These are phyloP conservation scores for Pristionchus japonicus DNA, from an alignment of 2,888 invertebrate species.

Conservation along the genomic window DNA sequence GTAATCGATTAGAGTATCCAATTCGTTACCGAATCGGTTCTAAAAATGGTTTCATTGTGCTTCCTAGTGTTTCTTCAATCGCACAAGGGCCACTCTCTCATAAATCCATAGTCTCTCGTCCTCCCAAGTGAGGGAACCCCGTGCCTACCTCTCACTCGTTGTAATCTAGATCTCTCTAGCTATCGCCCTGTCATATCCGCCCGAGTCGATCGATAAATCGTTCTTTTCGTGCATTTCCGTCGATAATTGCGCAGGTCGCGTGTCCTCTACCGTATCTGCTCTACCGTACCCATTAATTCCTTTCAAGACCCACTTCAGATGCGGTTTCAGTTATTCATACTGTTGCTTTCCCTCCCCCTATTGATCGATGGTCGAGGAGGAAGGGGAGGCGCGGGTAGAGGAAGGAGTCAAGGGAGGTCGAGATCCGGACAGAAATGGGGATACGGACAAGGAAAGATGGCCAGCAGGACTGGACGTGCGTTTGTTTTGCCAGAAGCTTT, in stretches of 20 bases:
- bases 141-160: background rate
- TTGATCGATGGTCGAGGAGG: constrained; percentile 24
- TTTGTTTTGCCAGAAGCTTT: too few relatives aligned
- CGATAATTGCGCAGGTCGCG: background rate
- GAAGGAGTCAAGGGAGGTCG: background rate
- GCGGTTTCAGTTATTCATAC: background rate
- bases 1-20: background rate
- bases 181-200: background rate
- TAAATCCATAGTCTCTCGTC: background rate
- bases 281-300: background rate
- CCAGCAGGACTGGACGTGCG: too few relatives aligned
- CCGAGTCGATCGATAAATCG: background rate
- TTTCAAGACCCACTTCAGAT: background rate
- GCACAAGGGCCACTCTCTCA: background rate
- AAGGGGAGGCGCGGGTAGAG: constrained; percentile 19
- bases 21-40: background rate
- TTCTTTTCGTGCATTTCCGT: background rate
- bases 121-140: background rate
- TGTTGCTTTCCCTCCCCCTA: background rate
- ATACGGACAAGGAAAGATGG: background rate
- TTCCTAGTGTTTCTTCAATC: background rate
- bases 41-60: background rate
- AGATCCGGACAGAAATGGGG: background rate
- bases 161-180: constrained; percentile 20
- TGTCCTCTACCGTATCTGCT: constrained; percentile 19